A percentile compares a stretch with the other conserved stretches of the same genome.
Evolutionary conservation across 2,888 invertebrate species (phyloP).

Genomic region (Eumerus sabulonum): DNA sequence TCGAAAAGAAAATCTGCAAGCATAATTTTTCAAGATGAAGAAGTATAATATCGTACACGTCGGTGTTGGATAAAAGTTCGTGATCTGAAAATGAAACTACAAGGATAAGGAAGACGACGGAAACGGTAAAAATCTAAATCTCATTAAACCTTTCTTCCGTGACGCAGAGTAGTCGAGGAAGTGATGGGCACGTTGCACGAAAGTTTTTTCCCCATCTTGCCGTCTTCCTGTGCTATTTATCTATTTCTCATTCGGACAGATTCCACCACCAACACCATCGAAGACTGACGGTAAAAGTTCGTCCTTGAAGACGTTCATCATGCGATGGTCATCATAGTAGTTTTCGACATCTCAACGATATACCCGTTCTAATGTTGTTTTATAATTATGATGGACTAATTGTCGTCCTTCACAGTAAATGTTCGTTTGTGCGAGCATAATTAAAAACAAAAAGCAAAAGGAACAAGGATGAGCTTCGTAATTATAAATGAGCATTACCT

Average conservation of each 20-base stretch:
- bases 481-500: neutral
- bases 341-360: no score
- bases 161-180: constrained; percentile 7
- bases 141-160: constrained; percentile 44
- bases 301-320: constrained; percentile 10
- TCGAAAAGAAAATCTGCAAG: no score
- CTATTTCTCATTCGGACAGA: constrained; percentile 20
- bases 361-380: neutral
- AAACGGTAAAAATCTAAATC: constrained; percentile 43
- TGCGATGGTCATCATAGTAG: constrained; percentile 29
- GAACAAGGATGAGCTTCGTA: no score
- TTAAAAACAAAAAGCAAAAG: neutral
- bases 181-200: constrained; percentile 34
- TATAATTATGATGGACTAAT: constrained; percentile 38
- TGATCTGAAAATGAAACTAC: constrained; percentile 55
- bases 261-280: constrained; percentile 3
- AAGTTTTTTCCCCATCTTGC: constrained; percentile 3
- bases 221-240: neutral
- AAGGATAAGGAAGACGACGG: constrained; percentile 32
- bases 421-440: constrained; percentile 27
- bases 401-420: constrained; percentile 28
- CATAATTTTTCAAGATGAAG: no score
- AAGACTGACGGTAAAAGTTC: neutral
- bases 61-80: constrained; percentile 24
- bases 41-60: no score